These are phyloP conservation scores for Aspidapion aeneum DNA, from an alignment of 2,888 invertebrate species.

Conservation along the genomic window DNA sequence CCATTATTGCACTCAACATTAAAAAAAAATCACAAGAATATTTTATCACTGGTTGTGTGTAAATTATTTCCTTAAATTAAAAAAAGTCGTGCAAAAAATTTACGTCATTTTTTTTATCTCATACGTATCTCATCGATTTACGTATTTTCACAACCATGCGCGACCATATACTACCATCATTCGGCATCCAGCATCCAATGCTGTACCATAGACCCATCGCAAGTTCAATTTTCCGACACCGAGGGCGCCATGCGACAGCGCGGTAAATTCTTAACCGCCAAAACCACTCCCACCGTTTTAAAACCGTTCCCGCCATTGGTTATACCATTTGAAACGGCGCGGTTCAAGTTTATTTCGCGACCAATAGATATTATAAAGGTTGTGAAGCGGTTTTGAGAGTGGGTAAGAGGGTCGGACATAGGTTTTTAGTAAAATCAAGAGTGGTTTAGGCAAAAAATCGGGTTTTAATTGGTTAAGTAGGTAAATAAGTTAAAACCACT, in stretches of 20 bases:
- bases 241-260: constrained; percentile 1
- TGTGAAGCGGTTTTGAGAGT: not conserved
- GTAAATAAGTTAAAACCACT: not conserved
- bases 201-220: constrained; percentile 5
- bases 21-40: no score
- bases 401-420: not conserved
- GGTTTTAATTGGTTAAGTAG: not conserved
- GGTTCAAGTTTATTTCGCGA: not conserved
- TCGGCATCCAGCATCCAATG: constrained; percentile 1
- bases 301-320: not conserved
- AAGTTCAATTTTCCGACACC: constrained; percentile 8
- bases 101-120: not conserved
- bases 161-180: constrained; percentile 9
- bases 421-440: not conserved
- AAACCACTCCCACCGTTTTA: not conserved
- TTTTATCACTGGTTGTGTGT: no score
- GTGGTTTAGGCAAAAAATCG: not conserved
- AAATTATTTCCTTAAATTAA: no score
- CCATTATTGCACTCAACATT: no score
- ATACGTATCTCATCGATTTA: not conserved
- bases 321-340: not conserved
- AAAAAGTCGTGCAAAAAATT: not conserved
- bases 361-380: no score
- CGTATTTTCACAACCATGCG: not conserved
- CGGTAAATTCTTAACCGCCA: not conserved